Conservation (phyloP, 2,113 vertebrate species). For the Cyanistes caeruleus region DNA sequence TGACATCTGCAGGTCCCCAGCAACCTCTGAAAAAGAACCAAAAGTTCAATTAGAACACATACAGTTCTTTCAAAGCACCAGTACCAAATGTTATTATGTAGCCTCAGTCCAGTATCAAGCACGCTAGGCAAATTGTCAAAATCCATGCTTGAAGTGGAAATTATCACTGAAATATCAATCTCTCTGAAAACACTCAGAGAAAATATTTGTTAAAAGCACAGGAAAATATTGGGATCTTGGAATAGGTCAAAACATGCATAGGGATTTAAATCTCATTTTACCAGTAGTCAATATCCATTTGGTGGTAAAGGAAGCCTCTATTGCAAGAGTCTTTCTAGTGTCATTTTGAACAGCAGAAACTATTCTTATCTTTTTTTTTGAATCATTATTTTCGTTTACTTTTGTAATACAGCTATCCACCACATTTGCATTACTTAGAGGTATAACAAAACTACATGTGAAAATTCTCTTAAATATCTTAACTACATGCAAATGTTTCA, state of each 20-base stretch:
- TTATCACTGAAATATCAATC: not conserved
- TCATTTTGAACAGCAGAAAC: not conserved
- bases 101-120: not conserved
- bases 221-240: not conserved
- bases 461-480: not conserved
- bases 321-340: not conserved
- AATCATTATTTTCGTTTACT: not conserved
- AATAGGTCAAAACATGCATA: rapidly evolving
- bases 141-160: not conserved
- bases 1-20: not conserved
- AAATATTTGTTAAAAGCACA: not conserved
- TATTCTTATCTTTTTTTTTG: not conserved
- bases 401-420: not conserved
- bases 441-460: not conserved
- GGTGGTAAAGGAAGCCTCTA: not conserved
- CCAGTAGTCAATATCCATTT: not conserved
- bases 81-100: not conserved
- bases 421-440: not conserved
- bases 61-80: not conserved
- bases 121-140: not conserved
- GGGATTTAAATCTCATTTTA: not conserved
- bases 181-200: not conserved
- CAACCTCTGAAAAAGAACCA: not conserved
- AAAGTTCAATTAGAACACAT: not conserved
- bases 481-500: not conserved